phyloP scores from a whole-genome alignment of 2,888 invertebrate genomes.

The Cryptus armator region DNA sequence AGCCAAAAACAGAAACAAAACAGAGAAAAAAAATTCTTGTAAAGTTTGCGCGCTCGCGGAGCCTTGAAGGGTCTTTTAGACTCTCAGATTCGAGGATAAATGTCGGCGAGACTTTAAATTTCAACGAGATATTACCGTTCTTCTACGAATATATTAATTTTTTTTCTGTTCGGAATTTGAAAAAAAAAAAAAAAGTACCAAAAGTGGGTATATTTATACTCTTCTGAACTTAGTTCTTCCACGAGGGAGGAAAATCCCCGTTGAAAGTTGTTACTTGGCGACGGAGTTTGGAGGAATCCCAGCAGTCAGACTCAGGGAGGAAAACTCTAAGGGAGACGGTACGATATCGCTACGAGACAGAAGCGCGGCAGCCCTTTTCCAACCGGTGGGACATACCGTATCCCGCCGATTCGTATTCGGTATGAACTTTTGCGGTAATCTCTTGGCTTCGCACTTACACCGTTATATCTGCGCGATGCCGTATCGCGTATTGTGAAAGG shows the following conservation, averaged over 20 bases:
- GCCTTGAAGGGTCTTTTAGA: neutral
- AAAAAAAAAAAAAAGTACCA: conserved; percentile 40
- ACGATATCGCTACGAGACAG: conserved; percentile 59
- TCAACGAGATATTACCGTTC: conserved; percentile 25
- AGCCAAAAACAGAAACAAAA: neutral
- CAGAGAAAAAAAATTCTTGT: conserved; percentile 17
- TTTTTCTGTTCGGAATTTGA: conserved; percentile 47
- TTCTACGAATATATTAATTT: conserved; percentile 27
- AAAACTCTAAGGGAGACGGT: conserved; percentile 47
- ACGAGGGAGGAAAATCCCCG: conserved; percentile 42
- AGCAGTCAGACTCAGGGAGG: conserved; percentile 39
- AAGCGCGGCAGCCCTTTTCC: conserved; percentile 43
- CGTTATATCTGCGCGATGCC: neutral
- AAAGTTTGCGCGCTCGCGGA: neutral
- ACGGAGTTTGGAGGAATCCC: conserved; percentile 67
- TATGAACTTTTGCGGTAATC: conserved; percentile 63
- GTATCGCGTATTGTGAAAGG: conserved; percentile 8
- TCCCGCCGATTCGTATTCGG: conserved; percentile 59
- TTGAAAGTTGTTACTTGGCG: conserved; percentile 63
- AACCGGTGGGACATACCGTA: conserved; percentile 40
- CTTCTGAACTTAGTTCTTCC: conserved; percentile 49
- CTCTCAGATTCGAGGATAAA: conserved; percentile 22
- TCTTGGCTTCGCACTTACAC: conserved; percentile 55
- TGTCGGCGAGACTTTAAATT: conserved; percentile 35
- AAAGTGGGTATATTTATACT: conserved; percentile 57